Evolutionary conservation across 1,140 invertebrate species (phyloP).

Genomic region (Listronotus bonariensis): DNA sequence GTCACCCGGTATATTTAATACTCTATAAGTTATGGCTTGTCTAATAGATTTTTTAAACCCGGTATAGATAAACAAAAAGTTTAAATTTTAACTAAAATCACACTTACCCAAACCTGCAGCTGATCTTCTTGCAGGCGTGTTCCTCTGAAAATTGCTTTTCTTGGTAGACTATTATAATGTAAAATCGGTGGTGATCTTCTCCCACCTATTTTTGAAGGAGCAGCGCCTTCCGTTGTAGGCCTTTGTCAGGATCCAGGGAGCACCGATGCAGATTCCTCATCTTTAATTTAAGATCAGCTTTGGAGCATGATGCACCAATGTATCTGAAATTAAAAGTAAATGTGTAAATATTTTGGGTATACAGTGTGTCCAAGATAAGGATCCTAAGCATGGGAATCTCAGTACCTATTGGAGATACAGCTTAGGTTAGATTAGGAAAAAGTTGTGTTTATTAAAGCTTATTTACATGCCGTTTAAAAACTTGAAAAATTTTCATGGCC

Average conservation of each 20-base stretch:
- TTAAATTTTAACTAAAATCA: neutral
- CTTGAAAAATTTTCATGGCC: too few relatives aligned
- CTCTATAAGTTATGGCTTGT: too few relatives aligned
- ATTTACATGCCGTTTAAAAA: too few relatives aligned
- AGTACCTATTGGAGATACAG: too few relatives aligned
- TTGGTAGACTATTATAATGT: constrained; percentile 65
- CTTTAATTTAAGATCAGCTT: constrained; percentile 50
- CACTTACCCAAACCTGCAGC: constrained; percentile 59
- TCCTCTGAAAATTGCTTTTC: constrained; percentile 67
- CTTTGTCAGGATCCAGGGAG: constrained; percentile 70
- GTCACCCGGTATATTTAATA: too few relatives aligned
- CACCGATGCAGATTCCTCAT: constrained; percentile 60
- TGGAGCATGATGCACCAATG: constrained; percentile 46
- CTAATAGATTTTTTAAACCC: too few relatives aligned
- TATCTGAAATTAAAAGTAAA: constrained; percentile 54
- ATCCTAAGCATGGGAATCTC: too few relatives aligned
- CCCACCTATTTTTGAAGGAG: constrained; percentile 54
- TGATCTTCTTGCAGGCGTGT: constrained; percentile 66
- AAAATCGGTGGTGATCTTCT: constrained; percentile 59
- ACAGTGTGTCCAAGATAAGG: too few relatives aligned
- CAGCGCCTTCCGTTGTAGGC: constrained; percentile 59
- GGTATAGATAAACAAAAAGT: too few relatives aligned
- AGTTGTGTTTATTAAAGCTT: too few relatives aligned
- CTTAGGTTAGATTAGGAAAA: too few relatives aligned
- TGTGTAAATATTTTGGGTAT: too few relatives aligned